Conservation (phyloP, 2,888 invertebrate genomes). For the Cheilosia impressa region DNA sequence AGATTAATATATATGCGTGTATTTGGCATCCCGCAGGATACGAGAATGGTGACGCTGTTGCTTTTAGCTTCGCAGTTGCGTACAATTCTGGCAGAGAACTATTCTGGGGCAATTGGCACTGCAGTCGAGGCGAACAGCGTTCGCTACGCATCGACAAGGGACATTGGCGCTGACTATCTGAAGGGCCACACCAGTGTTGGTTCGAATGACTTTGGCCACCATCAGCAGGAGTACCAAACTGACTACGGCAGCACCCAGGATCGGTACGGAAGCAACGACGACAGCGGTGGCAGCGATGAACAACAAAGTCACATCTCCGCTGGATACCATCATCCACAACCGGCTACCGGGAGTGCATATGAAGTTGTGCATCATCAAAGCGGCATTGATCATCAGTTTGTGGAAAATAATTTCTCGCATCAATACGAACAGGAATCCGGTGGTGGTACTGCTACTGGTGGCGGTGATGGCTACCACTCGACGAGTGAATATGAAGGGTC, state of each 20-base stretch:
- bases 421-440: conserved; percentile 79
- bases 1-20: conserved; percentile 37
- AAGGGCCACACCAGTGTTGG: conserved; percentile 36
- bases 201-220: conserved; percentile 49
- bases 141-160: conserved; percentile 77
- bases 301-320: conserved; percentile 76
- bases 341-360: conserved; percentile 48
- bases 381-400: conserved; percentile 81
- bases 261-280: conserved; percentile 68
- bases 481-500: conserved; percentile 69
- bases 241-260: conserved; percentile 38
- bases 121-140: conserved; percentile 78
- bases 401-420: conserved; percentile 81
- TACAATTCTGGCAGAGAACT: conserved; percentile 45
- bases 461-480: conserved; percentile 32
- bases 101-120: conserved; percentile 51
- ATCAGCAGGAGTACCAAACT: conserved; percentile 43
- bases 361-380: conserved; percentile 63
- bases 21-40: conserved; percentile 31
- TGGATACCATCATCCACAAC: conserved; percentile 68
- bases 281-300: conserved; percentile 77
- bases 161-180: conserved; percentile 76
- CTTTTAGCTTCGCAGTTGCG: conserved; percentile 48
- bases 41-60: conserved; percentile 40
- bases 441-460: conserved; percentile 75